Evolutionary conservation across 2,113 vertebrate genomes (phyloP).

Genomic region (Gadus macrocephalus): DNA sequence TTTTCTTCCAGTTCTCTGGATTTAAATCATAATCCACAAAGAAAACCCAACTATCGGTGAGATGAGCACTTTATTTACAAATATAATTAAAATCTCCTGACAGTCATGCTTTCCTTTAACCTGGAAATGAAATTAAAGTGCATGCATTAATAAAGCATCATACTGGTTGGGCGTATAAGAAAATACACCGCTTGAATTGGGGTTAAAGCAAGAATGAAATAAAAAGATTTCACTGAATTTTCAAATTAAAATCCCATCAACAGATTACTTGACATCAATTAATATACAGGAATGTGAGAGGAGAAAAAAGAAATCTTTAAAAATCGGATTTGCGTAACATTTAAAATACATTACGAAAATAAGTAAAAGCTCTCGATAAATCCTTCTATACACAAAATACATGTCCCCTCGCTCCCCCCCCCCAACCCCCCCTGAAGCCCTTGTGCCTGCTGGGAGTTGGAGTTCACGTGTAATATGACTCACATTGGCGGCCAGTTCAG

Average conservation of each 20-base stretch:
- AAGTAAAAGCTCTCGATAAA: constrained; percentile 98
- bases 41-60: constrained; percentile 55
- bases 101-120: constrained; percentile 89
- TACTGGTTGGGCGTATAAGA: constrained; percentile 82
- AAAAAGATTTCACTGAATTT: constrained; percentile 29
- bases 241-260: constrained; percentile 69
- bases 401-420: constrained; percentile 44
- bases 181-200: constrained; percentile 94
- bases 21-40: too few relatives aligned
- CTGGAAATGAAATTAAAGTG: constrained; percentile 91
- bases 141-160: constrained; percentile 98
- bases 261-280: constrained; percentile 58
- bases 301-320: constrained; percentile 73
- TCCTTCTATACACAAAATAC: constrained; percentile 99
- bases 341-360: constrained; percentile 99
- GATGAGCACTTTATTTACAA: constrained; percentile 99
- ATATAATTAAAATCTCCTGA: constrained; percentile 99
- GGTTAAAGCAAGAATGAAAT: constrained; percentile 82
- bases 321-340: constrained; percentile 85
- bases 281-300: constrained; percentile 63
- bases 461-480: constrained; percentile 82
- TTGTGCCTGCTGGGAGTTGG: constrained; percentile 89
- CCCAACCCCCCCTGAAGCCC: constrained; percentile 72
- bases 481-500: constrained; percentile 89
- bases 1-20: too few relatives aligned